Percentiles rank a stretch among this genome's conserved stretches.
Evolutionary conservation across 2,797 vertebrate species (phyloP).

Genomic region (Merluccius polli): DNA sequence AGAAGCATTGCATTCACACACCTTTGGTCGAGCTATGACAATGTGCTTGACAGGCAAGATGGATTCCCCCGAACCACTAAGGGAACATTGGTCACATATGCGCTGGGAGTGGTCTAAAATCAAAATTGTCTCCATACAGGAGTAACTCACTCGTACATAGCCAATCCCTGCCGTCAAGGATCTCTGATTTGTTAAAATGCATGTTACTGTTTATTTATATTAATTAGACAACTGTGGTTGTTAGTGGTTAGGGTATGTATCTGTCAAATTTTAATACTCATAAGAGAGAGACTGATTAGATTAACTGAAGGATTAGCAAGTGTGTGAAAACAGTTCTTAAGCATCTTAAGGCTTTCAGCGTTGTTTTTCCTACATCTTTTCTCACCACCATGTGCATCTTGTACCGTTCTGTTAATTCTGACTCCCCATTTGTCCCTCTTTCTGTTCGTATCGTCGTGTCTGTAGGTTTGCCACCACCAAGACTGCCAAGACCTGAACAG

Average conservation of each 20-base stretch:
- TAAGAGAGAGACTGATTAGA: neutral
- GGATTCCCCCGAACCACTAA: no score
- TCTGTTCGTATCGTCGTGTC: slow-evolving; percentile 15
- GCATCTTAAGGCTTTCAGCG: neutral
- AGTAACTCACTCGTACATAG: no score
- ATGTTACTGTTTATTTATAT: neutral
- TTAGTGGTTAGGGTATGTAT: neutral
- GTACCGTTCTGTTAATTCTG: slow-evolving; percentile 9
- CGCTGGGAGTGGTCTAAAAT: neutral
- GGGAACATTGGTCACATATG: neutral
- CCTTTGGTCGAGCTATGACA: neutral
- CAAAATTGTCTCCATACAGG: no score
- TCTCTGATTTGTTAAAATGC: neutral
- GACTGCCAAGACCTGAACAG: slow-evolving; percentile 84
- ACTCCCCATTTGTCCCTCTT: neutral
- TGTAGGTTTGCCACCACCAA: slow-evolving; percentile 87
- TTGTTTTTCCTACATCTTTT: neutral
- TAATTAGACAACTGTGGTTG: neutral
- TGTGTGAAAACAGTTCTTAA: neutral
- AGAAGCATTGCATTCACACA: neutral
- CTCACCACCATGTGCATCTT: slow-evolving; percentile 8
- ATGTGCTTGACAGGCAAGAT: neutral
- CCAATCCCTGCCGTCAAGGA: neutral
- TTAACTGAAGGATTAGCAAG: neutral
- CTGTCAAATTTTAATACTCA: neutral